These are phyloP conservation scores for Amniataba percoides DNA, from an alignment of 2,797 vertebrate genomes.

Conservation along the genomic window DNA sequence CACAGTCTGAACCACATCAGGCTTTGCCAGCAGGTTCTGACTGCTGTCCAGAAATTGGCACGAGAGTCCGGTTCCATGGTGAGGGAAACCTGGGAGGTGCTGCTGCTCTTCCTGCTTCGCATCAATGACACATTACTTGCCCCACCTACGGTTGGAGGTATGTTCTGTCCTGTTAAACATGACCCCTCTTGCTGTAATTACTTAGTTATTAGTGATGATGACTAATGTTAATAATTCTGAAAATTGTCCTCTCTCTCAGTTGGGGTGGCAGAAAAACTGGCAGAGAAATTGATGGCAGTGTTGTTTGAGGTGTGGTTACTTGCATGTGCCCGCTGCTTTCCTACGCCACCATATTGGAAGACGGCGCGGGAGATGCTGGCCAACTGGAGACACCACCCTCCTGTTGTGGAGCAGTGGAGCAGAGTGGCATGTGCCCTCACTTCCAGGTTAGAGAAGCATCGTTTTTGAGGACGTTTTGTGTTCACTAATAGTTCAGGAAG, in stretches of 20 bases:
- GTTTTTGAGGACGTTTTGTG: not conserved
- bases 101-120: conserved; percentile 94
- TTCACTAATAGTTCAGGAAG: not conserved
- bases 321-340: conserved; percentile 94
- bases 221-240: not conserved
- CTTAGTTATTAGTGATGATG: conserved; percentile 8
- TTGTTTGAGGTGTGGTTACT: conserved; percentile 97
- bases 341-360: conserved; percentile 97
- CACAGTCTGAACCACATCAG: conserved; percentile 91
- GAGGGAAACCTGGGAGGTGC: conserved; percentile 97
- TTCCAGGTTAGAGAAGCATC: conserved; percentile 87
- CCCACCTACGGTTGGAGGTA: conserved; percentile 94
- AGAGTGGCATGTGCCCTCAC: conserved; percentile 96
- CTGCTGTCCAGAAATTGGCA: conserved; percentile 96
- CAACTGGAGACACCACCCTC: conserved; percentile 97
- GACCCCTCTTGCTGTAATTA: not conserved
- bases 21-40: conserved; percentile 94
- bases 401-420: conserved; percentile 98
- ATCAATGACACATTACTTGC: conserved; percentile 96
- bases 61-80: conserved; percentile 91
- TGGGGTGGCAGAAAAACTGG: conserved; percentile 94
- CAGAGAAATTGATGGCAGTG: conserved; percentile 95
- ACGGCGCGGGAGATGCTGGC: conserved; percentile 97
- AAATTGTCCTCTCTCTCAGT: conserved; percentile 77
- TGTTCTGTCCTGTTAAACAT: conserved; percentile 4